Evolutionary conservation across 2,888 invertebrate species (phyloP), one percentile per base, ranked within the genome.

Genomic region (Monochamus alternatus): DNA sequence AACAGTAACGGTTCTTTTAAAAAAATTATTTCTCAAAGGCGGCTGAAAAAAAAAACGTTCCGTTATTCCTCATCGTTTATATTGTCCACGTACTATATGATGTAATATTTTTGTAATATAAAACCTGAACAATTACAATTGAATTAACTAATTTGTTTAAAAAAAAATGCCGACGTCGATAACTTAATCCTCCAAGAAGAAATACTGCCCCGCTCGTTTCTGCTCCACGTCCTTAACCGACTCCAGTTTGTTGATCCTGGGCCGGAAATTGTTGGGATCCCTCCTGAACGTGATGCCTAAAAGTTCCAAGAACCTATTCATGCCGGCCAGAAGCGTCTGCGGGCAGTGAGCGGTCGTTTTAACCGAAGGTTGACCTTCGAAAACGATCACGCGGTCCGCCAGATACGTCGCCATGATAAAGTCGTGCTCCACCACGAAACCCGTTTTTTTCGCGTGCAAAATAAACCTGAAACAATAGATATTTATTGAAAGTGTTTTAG

Each of bases 381-480:
- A 98, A 66, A 99, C 99, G 82, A 99, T 98, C 3, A 99, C 99
- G 60, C 99, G 93, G 89, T 99, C 99, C 0, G 99, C 98, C 79
- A 98, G 92, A 89, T 99, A 99, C 0, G 99, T 99, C 14, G 99
- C 99, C 99, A 99, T 99, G 82, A 99, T 99, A 89, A 99, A 99
- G 91, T 99, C 99, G 94, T 99, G 99, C 93, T 99, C 99, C 1
- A 99, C 99, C 14, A 99, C 96, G 89, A 99, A 99, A 10, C 99
- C 99, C 7, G 99, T 99, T 89, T 99, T 98, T 91, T 99, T 99
- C 0, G 99, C 98, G 87, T 99, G 99, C 60, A 99, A 92, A 88
- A 99, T 98, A 88, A 98, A 99, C 85, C 94, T 94, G 31, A 88
- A 87, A 64, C 66, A 14, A 62, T 32, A 88, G 47, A 22, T 22